Conservation (phyloP, 2,888 invertebrate genomes). For the Cheilosia soror region DNA sequence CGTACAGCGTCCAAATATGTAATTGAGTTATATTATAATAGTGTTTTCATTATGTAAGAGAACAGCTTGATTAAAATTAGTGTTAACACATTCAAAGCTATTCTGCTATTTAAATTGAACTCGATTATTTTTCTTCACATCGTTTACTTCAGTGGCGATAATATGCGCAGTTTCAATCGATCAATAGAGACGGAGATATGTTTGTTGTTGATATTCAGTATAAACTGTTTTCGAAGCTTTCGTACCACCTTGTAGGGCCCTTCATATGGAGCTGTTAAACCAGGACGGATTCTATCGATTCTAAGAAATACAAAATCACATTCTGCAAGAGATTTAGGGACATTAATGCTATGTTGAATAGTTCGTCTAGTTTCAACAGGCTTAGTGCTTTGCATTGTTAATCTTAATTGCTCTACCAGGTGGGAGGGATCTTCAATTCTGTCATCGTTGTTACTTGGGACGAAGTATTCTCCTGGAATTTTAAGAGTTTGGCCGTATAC, state of each 20-base stretch:
- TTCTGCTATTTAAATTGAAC: constrained; percentile 4
- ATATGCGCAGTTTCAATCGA: constrained; percentile 44
- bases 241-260: constrained; percentile 43
- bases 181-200: constrained; percentile 28
- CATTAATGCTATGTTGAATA: constrained; percentile 2
- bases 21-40: not conserved
- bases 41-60: not conserved
- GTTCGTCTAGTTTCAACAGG: not conserved
- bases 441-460: not conserved
- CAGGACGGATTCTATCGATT: constrained; percentile 31
- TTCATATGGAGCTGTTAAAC: constrained; percentile 43
- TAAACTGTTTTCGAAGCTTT: constrained; percentile 31
- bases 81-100: not conserved
- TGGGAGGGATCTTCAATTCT: not conserved
- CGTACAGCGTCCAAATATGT: not conserved
- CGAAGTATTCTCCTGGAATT: constrained; percentile 30
- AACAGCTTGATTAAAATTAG: not conserved
- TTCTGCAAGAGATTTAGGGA: constrained; percentile 21
- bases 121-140: not conserved
- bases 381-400: constrained; percentile 10
- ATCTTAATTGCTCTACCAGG: constrained; percentile 7
- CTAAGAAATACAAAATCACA: constrained; percentile 33
- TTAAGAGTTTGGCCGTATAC: constrained; percentile 51
- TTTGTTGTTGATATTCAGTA: constrained; percentile 17
- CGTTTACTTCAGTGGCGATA: constrained; percentile 5